Base-by-base conservation (phyloP, 2,113 vertebrate species). In the Tupaia tana region DNA sequence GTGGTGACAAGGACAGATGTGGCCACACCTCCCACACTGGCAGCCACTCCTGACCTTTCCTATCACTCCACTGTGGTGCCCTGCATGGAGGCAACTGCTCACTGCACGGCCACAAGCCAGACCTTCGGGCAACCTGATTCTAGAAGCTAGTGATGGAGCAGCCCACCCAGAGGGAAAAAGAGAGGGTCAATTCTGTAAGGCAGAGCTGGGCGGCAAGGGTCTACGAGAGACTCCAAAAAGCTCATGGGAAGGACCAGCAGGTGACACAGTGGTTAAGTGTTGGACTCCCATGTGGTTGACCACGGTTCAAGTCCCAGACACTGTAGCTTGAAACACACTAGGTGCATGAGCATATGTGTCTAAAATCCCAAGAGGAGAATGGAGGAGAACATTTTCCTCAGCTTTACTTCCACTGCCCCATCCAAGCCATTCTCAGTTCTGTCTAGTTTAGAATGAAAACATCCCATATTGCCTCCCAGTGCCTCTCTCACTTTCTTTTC, bases 381-480 rank as follows among this genome's bases (percentile, higher is more conserved):
- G 43, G 43, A 43, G 43, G 43, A 43, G 5, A 43, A 43, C 43
- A 43, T 43, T 3, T 43, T 43, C 73, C 59, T 58, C 24, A 15
- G 16, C n/a, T 70, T 69, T 29, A 25, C 29, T 81, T 81, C 27
- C 8, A 20, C 43, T 1, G 2, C 63, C 16, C 27, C 3, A 0
- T 16, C 10, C 4, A 9, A 79, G 31, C 59, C 70, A 34, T 59
- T 6, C 0, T 61, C 27, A 13, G 25, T 70, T 59, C 29, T 9
- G 52, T 58, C 75, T 29, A n/a, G 20, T 25, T 58, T 24, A 29
- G 6, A 74, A 14, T 18, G 20, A 81, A 22, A 22, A 9, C 29
- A 9, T n/a, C 11, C 12, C 0, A 0, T 22, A 18, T 25, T 43
- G 12, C n/a, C 59, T 52, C 15, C n/a, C 6, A 16, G 11, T 3